Evolutionary conservation across 2,113 vertebrate genomes (phyloP).

Genomic region (Diadophis punctatus): DNA sequence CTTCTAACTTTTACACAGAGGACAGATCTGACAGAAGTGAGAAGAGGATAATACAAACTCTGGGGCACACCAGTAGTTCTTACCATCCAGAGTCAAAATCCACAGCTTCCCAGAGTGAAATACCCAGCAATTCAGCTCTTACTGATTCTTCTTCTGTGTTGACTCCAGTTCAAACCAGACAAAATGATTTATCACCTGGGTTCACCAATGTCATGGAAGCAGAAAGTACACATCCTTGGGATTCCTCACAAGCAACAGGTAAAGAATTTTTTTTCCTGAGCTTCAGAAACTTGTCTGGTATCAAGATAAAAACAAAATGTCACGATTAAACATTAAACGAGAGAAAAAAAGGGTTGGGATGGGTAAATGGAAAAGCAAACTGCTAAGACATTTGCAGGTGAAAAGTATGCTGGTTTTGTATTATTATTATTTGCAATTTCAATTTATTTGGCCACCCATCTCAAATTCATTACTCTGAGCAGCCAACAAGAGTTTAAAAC

Average conservation of each 20-base stretch:
- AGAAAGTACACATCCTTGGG: neutral
- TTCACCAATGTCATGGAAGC: neutral
- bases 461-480: neutral
- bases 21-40: constrained; percentile 45
- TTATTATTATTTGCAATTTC: neutral
- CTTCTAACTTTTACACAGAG: constrained; percentile 11
- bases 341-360: neutral
- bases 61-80: constrained; percentile 26
- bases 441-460: neutral
- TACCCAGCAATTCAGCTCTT: neutral
- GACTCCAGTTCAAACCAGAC: neutral
- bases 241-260: neutral
- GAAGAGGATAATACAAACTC: constrained; percentile 56
- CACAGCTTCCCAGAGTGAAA: neutral
- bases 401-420: neutral
- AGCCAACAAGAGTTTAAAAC: neutral
- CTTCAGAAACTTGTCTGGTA: neutral
- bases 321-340: neutral
- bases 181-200: neutral
- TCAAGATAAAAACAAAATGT: neutral
- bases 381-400: neutral
- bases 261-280: neutral
- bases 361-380: neutral
- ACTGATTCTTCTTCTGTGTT: neutral
- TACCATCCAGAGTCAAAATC: neutral